Evolutionary conservation across 1,140 invertebrate species (phyloP), one percentile per base, ranked within the genome.

Genomic region (Heliconius nattereri): DNA sequence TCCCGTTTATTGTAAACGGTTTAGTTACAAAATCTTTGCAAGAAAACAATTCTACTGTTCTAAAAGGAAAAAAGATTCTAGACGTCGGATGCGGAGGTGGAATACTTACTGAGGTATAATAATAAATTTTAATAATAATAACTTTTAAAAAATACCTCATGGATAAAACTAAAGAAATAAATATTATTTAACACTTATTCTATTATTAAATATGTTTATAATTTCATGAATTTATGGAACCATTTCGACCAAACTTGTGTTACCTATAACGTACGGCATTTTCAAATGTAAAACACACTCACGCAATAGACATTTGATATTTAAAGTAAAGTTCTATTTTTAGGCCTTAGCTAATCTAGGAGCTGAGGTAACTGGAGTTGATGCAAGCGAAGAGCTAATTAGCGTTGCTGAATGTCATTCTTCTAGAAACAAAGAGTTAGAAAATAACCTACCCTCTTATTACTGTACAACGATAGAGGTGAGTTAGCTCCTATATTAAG

Each of bases 81-180:
- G 98, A 99, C 95, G 96, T 98, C 85, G 98, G 98, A n/a, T 98
- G 98, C 95, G 98, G 98, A 16, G 98, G 97, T 72, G 98, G 98
- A 20, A 96, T 98, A 81, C 87, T 98, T 6, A 95, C 96, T 70
- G 97, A 98, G 94, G 96, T 97, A 87, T 32, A 73, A 20, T 3
- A 54, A 8, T 7, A 23, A 57, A n/a, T n/a, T n/a, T n/a, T n/a
- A 7, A 8, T 23, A 60, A 26, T 9, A 2, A 23, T 23, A 23
- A 9, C 26, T 32, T 32, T 32, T 7, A 6, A 32, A 32, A 32
- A 32, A 32, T 32, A 32, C 32, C 32, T 6, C 32, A 32, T 32
- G 6, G 32, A 9, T 23, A 8, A 23, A 60, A 11, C 9, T 11
- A 26, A 23, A 54, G 3, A 20, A 54, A 54, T 54, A 20, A 2